These are phyloP conservation scores for Porites divaricata DNA, from an alignment of 92 coral and sea anemone genomes.

Conservation along the genomic window DNA sequence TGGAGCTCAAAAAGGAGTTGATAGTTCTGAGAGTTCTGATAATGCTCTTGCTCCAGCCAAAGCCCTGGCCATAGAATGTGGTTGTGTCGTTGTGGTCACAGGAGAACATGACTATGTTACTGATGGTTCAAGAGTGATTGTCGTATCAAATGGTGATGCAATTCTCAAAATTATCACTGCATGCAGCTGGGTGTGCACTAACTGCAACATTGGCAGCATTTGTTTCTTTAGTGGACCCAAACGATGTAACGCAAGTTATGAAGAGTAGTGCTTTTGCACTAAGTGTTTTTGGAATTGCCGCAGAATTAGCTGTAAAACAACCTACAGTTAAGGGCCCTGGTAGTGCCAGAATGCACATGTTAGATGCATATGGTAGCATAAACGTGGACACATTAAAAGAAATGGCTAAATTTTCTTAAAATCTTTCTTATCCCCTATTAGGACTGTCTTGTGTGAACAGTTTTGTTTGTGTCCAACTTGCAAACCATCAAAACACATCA, in stretches of 20 bases:
- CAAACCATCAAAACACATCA: too few species aligned
- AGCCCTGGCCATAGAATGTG: conserved; percentile 49
- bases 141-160: conserved; percentile 56
- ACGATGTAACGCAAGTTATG: conserved; percentile 43
- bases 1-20: conserved; percentile 58
- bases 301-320: conserved; percentile 45
- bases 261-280: conserved; percentile 53
- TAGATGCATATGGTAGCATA: conserved; percentile 46
- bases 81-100: conserved; percentile 63
- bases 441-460: not conserved
- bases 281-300: conserved; percentile 56
- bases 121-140: conserved; percentile 49
- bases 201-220: conserved; percentile 52
- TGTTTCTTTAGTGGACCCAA: conserved; percentile 47
- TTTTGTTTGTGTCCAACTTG: too few species aligned
- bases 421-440: not conserved
- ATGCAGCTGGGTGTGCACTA: conserved; percentile 57
- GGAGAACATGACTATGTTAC: conserved; percentile 55
- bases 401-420: conserved; percentile 46
- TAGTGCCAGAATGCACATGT: conserved; percentile 57
- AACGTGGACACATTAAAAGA: conserved; percentile 10
- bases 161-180: conserved; percentile 51
- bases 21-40: conserved; percentile 52
- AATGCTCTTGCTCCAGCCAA: conserved; percentile 53
- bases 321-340: conserved; percentile 48